phyloP scores from a whole-genome alignment of 2,113 vertebrate genomes.

The Castor canadensis region DNA sequence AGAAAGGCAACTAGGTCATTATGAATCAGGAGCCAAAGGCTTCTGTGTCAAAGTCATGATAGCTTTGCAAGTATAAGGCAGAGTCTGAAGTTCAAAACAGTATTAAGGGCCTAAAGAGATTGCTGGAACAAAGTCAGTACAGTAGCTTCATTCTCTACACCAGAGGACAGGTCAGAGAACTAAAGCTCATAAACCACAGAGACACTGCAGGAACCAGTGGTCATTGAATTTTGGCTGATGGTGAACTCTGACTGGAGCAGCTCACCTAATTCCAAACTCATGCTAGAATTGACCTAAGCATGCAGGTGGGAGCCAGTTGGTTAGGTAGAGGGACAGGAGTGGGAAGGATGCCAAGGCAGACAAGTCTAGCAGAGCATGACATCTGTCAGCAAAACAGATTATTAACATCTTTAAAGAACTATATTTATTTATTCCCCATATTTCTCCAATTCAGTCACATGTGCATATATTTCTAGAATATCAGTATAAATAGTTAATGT shows the following conservation, averaged over 20 bases:
- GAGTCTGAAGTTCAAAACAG: background rate
- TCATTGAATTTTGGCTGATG: constrained; percentile 19
- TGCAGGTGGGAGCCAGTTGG: background rate
- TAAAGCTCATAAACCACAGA: background rate
- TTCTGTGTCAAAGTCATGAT: background rate
- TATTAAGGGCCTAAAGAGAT: background rate
- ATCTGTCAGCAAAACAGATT: constrained; percentile 19
- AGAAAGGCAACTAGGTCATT: background rate
- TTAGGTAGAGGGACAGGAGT: background rate
- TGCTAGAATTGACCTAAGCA: background rate
- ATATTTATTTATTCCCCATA: background rate
- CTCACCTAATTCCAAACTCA: background rate
- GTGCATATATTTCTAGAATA: constrained; percentile 22
- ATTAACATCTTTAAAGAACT: constrained; percentile 34
- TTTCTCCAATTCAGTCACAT: constrained; percentile 12
- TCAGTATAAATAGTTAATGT: constrained; percentile 37
- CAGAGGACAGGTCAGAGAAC: background rate
- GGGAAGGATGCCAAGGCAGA: background rate
- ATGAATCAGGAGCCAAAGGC: background rate
- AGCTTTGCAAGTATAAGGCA: background rate
- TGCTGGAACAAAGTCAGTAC: background rate
- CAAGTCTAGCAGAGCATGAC: background rate
- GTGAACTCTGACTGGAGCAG: background rate
- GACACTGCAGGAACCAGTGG: background rate
- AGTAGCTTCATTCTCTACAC: background rate